Conservation (phyloP, 2,888 invertebrate species). For the Philhelius pedissequus region DNA sequence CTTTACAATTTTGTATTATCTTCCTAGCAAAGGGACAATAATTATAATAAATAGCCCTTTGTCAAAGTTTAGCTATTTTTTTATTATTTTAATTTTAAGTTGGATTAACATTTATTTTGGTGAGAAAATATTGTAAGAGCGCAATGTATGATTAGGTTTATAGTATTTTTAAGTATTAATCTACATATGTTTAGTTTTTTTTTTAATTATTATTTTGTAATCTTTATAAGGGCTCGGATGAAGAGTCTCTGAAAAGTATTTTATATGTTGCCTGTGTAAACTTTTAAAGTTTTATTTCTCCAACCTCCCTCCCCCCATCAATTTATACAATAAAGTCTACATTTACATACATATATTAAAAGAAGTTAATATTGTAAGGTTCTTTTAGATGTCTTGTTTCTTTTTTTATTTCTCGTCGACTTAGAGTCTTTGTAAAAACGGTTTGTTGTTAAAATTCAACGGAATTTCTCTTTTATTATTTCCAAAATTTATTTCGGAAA, state of each 20-base stretch:
- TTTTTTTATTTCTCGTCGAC: too few relatives aligned
- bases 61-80: conserved; percentile 29
- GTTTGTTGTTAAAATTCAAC: too few relatives aligned
- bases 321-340: conserved; percentile 55
- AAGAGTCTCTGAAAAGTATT: conserved; percentile 57
- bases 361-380: too few relatives aligned
- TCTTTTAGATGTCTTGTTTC: too few relatives aligned
- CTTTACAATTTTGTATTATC: conserved; percentile 61
- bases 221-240: conserved; percentile 29
- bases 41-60: conserved; percentile 41
- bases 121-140: conserved; percentile 51
- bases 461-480: too few relatives aligned
- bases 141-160: conserved; percentile 53
- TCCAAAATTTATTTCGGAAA: too few relatives aligned
- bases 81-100: too few relatives aligned
- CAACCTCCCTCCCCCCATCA: conserved; percentile 18
- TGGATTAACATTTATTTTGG: conserved; percentile 14
- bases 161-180: not conserved
- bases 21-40: conserved; percentile 56
- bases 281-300: conserved; percentile 56
- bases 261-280: conserved; percentile 56
- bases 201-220: not conserved
- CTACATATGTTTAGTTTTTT: not conserved
- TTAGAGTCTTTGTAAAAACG: too few relatives aligned
- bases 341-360: not conserved